Base-by-base conservation (phyloP, 2,113 vertebrate species). In the Corythoichthys intestinalis region DNA sequence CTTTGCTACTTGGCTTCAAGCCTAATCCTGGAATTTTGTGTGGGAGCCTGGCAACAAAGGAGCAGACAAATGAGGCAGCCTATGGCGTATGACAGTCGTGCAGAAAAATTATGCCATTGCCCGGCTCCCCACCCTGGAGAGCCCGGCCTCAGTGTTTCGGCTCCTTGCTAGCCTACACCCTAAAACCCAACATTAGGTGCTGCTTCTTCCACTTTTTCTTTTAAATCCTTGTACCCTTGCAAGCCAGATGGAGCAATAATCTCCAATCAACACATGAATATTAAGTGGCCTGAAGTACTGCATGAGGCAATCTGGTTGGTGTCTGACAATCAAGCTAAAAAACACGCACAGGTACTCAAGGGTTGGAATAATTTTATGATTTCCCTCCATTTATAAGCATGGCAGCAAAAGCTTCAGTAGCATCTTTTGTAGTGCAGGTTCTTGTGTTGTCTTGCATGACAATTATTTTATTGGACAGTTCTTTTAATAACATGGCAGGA, bases 231-330 rank as follows among this genome's bases (percentile, higher is more conserved):
- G 20, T 56, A 56, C 20, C 34, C 56, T 13, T 61, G 69, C 75
- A 87, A 74, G 88, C 88, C 94, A 95, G 94, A 94, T 94, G 94
- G 94, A 88, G 87, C 91, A 92, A 94, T 94, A 94, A 94, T 94
- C 90, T 85, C 86, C 81, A 87, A 88, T 89, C 86, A 93, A 89
- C 82, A 89, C 75, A 83, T 84, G 92, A 92, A 93, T 92, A 90
- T 90, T 93, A 94, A 93, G 77, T 82, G 76, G 83, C 65, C 67
- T 86, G 71, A 93, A 77, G 83, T 83, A 61, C 49, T 73, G 66
- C 74, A 80, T 39, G 46, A 53, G 79, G 77, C 80, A 73, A 50
- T 66, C 47, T 64, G 34, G 70, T 28, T 73, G 71, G 82, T 65
- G 77, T 76, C 80, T 77, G 72, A 65, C 57, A 77, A 41, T 74